Base-by-base conservation (phyloP, 2,113 vertebrate genomes). In the Turdus rufiventris region DNA sequence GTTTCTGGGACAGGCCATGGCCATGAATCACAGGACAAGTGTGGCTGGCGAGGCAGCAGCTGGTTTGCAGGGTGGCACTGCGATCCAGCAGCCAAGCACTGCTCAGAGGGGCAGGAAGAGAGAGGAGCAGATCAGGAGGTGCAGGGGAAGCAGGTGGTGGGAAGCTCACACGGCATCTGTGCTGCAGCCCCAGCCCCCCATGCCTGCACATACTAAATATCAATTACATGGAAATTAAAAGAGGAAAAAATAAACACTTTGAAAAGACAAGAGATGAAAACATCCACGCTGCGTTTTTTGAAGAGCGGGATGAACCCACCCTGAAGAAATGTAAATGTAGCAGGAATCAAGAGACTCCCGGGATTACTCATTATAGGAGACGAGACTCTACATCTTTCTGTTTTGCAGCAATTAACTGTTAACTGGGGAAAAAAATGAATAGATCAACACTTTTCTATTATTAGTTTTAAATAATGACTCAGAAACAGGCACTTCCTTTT, bases 401-500 rank as follows among this genome's bases (percentile, higher is more conserved):
- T 76, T 97, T 94, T 85, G 85, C 88, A 93, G 85, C 90, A 96
- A 97, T 96, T 96, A 96, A 62, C 56, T 81, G 83, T 47, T 84
- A 95, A 97, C 61, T 83, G 78, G 56, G 2, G 5, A 45, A 93
- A 95, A 93, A 88, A 58, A 8, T 77, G 72, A 97, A 63, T 31
- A 95, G 82, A 85, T 83, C 93, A 91, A 94, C 94, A 93, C 51
- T 93, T 79, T 88, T 81, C 88, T 93, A 96, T 97, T 96, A 95
- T 96, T 96, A 96, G 93, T 87, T 96, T 96, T 90, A 89, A 91
- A 90, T 91, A 97, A 93, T 78, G 93, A 95, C 60, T 95, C 93
- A 94, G 93, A 95, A 94, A 89, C 31, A 73, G 54, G 31, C 76
- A 89, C 78, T 96, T 96, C 94, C 91, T 73, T 93, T 93, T 90